Base-by-base conservation (phyloP, 1,140 invertebrate genomes). In the Sarcophaga peregrina region DNA sequence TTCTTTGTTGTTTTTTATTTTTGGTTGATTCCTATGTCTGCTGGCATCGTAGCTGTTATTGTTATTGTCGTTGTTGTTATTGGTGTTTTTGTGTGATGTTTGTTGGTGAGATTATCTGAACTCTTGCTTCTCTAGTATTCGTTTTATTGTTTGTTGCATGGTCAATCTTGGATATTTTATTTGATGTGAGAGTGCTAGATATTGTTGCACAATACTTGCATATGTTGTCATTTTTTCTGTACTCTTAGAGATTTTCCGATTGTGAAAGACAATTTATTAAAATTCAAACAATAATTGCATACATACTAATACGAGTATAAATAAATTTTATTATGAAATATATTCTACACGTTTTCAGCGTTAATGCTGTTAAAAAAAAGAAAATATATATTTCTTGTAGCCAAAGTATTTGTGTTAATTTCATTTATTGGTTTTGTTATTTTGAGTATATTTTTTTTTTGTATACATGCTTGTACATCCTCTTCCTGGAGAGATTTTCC, bases 251-350 rank as follows among this genome's bases (percentile, higher is more conserved):
- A 68, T 68, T 68, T 68, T 68, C 10, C 17, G 62, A 68, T 68
- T 68, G 20, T 68, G n/a, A 68, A 68, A 68, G 62, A 68, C 62
- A 68, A 25, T 68, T 68, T 68, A n/a, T 68, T 68, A 68, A 68
- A 68, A 68, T 7, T 58, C 54, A 58, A 68, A 68, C 17, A 68
- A 68, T 68, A 68, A 68, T 68, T 68, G 62, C 17, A 68, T 68
- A 17, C 62, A 68, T 68, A 20, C 25, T 37, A 37, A 37, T 37
- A n/a, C n/a, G n/a, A n/a, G n/a, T n/a, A 37, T 7, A 58, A 58
- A 58, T 58, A n/a, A n/a, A 15, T 68, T 20, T 9, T 0, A 20
- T 68, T 68, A 68, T 68, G 62, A 68, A 68, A 68, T 68, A 68
- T 68, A 25, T 68, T 52, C 20, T 68, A 68, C 20, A 68, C 3